Evolutionary conservation across 2,888 invertebrate genomes (phyloP), one percentile per base, ranked within the genome.

Genomic region (Loripinus fragilis): DNA sequence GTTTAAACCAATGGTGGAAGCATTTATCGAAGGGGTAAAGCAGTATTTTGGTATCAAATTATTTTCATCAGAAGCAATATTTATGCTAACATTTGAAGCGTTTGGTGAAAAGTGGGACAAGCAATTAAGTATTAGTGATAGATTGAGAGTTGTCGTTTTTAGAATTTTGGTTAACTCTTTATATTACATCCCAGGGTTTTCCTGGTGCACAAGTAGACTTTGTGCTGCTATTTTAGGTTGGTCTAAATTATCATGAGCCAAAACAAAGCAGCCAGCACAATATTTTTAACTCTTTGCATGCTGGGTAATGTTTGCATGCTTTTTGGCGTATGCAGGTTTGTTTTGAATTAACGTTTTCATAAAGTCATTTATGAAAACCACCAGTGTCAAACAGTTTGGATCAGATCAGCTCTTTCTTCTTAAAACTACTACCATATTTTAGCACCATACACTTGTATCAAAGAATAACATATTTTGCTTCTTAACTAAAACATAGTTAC

Each of bases 1-100:
- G 8, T 92, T 90, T 79, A 50, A 85, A 23, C 68, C 72, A 33
- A 91, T 92, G 90, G 86, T 89, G 8, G 80, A 88, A 41, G 91
- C 91, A 15, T 87, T 91, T 70, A 82, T 86, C 8, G 81, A 87
- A 65, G 91, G 91, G 1, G 30, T 80, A 2, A 89, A 88, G 65
- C 64, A 81, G 10, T 41, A 76, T 5, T 35, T 73, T 17, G 10
- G 20, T 17, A 38, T 80, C 55, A 65, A 30, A 1, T 20, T 86
- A 20, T 71, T 74, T 45, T 81, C 86, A n/a, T 75, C 80, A 28
- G 86, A 88, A 76, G 74, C 87, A 17, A 45, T 89, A 17, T 68
- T 90, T 30, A 80, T 78, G 0, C 78, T 82, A 41, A 64, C 74
- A 1, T 74, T 80, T 50, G 83, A 87, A 35, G 33, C 66, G 0